Evolutionary conservation across 2,113 vertebrate species (phyloP), one percentile per base, ranked within the genome.

Genomic region (Gymnobelideus leadbeateri): DNA sequence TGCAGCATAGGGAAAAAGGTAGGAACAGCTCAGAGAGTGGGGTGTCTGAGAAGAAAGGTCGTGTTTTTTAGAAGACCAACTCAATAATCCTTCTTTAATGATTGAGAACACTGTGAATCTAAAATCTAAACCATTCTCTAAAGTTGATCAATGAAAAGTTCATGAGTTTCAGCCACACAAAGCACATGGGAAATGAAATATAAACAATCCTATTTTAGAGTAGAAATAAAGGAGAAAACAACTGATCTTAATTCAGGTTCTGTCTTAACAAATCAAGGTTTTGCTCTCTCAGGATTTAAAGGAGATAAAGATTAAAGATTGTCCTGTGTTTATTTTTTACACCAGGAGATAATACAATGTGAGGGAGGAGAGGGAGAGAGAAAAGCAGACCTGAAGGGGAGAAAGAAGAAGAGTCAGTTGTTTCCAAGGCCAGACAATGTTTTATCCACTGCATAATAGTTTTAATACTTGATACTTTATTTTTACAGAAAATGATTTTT

Each of bases 141-240:
- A 84, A 43, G 37, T 43, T 84, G 68, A 84, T 84, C 68, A 84
- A 84, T 84, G 68, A 84, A 84, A 84, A 84, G 68, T 84, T 84
- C 68, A 43, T 84, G 68, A 84, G 68, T n/a, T 84, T 84, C 68
- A 84, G 68, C 68, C 68, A 84, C 68, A 84, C 16, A 84, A 84
- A 43, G 43, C 68, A 84, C 37, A 8, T 8, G 68, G 68, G 68
- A 84, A 4, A 84, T 84, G 68, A 84, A 84, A 84, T 84, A 84
- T 19, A 3, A 43, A 84, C 68, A 84, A 84, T 43, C n/a, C n/a
- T 84, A 21, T 84, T 84, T 84, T 43, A 43, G 68, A 43, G 37
- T 84, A 84, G n/a, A 84, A 84, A 84, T 84, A 84, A 84, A 84
- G 68, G 19, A 84, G 68, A 84, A 84, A 84, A 84, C 68, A 84